These are phyloP conservation scores for Phyllotis vaccarum DNA, from an alignment of 2,797 vertebrate species.

Conservation along the genomic window DNA sequence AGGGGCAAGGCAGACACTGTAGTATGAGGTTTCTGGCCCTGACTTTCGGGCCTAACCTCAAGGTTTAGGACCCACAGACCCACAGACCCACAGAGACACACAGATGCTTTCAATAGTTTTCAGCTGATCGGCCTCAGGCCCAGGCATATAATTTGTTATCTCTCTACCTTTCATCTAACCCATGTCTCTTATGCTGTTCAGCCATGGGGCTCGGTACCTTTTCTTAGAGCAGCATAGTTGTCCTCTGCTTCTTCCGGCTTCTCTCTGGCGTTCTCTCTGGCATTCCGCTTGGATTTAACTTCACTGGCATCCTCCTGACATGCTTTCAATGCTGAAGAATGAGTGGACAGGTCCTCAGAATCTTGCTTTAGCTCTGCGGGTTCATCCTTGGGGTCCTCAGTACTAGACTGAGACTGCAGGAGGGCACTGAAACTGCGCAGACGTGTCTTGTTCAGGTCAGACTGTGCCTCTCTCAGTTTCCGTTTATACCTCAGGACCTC, in stretches of 20 bases:
- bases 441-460: constrained; percentile 96
- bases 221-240: too few species aligned
- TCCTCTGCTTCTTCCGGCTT: too few species aligned
- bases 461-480: constrained; percentile 94
- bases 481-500: constrained; percentile 97
- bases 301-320: constrained; percentile 85
- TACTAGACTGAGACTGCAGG: constrained; percentile 95
- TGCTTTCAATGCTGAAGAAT: constrained; percentile 76
- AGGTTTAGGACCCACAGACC: too few species aligned
- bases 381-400: constrained; percentile 96
- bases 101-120: too few species aligned
- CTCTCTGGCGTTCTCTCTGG: constrained; percentile 86
- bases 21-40: too few species aligned
- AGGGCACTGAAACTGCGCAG: constrained; percentile 92
- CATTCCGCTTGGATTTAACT: constrained; percentile 88
- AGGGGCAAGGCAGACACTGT: neutral
- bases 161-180: too few species aligned
- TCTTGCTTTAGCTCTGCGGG: constrained; percentile 91
- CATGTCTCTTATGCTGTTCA: too few species aligned
- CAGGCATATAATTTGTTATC: too few species aligned
- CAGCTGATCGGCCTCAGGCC: too few species aligned
- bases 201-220: too few species aligned
- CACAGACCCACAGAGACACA: too few species aligned
- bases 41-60: too few species aligned
- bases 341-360: constrained; percentile 90